Evolutionary conservation across 2,888 invertebrate species (phyloP), one percentile per base, ranked within the genome.

Genomic region (Leptinotarsa peninsularis): DNA sequence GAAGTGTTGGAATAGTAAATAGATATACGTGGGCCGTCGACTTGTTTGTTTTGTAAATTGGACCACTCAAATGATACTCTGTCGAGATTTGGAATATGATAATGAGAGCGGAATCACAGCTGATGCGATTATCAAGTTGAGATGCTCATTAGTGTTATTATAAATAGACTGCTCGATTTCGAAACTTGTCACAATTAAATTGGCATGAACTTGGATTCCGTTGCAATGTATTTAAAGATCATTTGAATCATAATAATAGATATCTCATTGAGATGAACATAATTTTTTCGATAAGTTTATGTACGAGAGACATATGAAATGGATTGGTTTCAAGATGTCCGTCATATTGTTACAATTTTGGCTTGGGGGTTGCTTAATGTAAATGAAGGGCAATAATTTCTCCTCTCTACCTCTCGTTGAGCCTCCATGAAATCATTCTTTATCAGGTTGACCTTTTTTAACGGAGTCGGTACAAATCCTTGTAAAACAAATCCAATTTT

Each of bases 41-140:
- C 17, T 33, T 63, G 63, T 63, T 63, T 63, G 43, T 33, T 63
- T 63, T 63, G 63, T 33, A 63, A 63, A 43, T 63, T 63, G 63
- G 33, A 13, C 33, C 21, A 33, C 33, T 23, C 33, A 63, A 63
- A 43, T 43, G 63, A 43, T 43, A 63, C 63, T 63, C 43, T 18
- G 33, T 60, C 3, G 27, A 43, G 17, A 63, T 63, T 33, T 43
- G 5, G 43, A 63, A 63, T 33, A n/a, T 63, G 63, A 27, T 63
- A 33, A 63, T 63, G 43, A 33, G 63, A 63, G 27, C 15, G 21
- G 27, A 21, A 18, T 58, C 23, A 23, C 58, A 58, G 43, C 33
- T 63, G 15, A 63, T 63, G 10, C 43, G 33, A n/a, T 63, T 43
- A 58, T 14, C 21, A 3, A 58, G 10, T 23, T 21, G 14, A 4